Base-by-base conservation (phyloP, 2,888 invertebrate genomes). In the Abscondita cerata region DNA sequence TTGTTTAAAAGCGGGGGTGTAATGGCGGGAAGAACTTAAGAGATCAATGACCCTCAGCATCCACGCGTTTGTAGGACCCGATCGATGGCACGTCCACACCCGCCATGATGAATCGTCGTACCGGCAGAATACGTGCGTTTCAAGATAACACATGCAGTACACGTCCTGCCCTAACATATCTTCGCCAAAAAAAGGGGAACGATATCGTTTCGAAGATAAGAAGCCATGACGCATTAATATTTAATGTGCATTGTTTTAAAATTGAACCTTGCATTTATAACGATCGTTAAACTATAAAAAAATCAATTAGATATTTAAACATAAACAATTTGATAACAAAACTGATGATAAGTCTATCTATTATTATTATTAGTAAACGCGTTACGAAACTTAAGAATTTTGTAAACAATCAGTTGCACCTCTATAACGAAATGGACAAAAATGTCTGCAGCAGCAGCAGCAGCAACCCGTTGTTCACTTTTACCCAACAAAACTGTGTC, bases 21-120 rank as follows among this genome's bases (percentile, higher is more conserved):
- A 65, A 58, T 66, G 63, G 62, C 67, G 68, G 60, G 66, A 71
- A 73, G 69, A 71, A 58, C 66, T 61, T 68, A 71, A 70, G 46
- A 38, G 74, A 73, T 68, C 74, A 73, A 68, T 73, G 68, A 75
- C 73, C 75, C 64, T 52, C 68, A 68, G 65, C 68, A 66, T 68
- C 68, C 69, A 70, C 69, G 69, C 68, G 67, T 60, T 44, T 64
- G 18, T 58, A 52, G 60, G 63, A 68, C 66, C 55, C 72, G 71
- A 73, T 73, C 71, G 72, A 72, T 73, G 71, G 66, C 70, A 68
- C 65, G 66, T 67, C 68, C 62, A 62, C 65, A 62, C 60, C 68
- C 68, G 68, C 71, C 72, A 72, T 70, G 64, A 69, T 72, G 68
- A 66, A 69, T 65, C 63, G 61, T 67, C 66, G 60, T 65, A 64